Evolutionary conservation across 2,113 vertebrate species (phyloP).

Genomic region (Kryptolebias marmoratus): DNA sequence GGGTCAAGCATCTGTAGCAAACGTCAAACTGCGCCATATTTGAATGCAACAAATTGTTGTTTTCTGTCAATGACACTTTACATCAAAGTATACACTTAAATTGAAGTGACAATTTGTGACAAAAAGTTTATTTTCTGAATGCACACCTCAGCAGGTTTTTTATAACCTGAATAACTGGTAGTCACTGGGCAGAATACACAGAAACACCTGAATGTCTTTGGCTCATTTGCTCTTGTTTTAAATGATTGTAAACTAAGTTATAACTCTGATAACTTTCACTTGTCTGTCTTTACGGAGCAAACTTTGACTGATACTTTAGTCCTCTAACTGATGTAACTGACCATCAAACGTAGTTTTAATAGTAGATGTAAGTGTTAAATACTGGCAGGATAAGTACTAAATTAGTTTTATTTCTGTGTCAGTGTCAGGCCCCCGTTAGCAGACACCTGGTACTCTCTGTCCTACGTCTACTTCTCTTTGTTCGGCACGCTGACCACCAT

Average conservation of each 20-base stretch:
- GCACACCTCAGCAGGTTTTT: too few relatives aligned
- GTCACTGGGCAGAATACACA: too few relatives aligned
- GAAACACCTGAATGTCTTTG: too few relatives aligned
- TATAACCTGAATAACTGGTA: too few relatives aligned
- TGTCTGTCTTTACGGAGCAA: background rate
- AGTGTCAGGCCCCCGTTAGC: constrained; percentile 77
- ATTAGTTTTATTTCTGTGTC: background rate
- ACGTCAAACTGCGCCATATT: too few relatives aligned
- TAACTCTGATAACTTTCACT: background rate
- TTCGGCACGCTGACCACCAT: constrained; percentile 75
- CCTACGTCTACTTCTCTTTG: constrained; percentile 80
- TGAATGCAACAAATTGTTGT: too few relatives aligned
- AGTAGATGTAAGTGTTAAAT: background rate
- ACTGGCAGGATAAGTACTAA: background rate
- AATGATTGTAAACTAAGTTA: background rate
- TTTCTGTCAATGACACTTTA: too few relatives aligned
- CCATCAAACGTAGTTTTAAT: background rate
- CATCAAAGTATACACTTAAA: too few relatives aligned
- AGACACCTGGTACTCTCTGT: constrained; percentile 83
- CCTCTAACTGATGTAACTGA: background rate
- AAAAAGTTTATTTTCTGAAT: too few relatives aligned
- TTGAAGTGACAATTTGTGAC: too few relatives aligned
- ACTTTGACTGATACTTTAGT: background rate
- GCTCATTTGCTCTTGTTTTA: background rate
- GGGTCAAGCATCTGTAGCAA: too few relatives aligned